phyloP scores from a whole-genome alignment of 1,140 invertebrate species.

The roundworm (Caenorhabditis elegans) region WBcel235 BX284606.5:12851001-12851500 shows the following conservation, averaged over 20 bases:
- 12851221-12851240: conserved; percentile 93
- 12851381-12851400: conserved; percentile 84
- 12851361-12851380: conserved; percentile 89
- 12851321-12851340: conserved; percentile 44
- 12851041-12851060: conserved; percentile 74
- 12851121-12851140: not conserved
- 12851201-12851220: conserved; percentile 97
- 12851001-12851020: conserved; percentile 67
- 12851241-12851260: conserved; percentile 95
- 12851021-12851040: conserved; percentile 51
- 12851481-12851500: conserved; percentile 95
- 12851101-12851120: conserved; percentile 73
- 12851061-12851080: conserved; percentile 98
- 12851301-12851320: conserved; percentile 46
- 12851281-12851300: conserved; percentile 52
- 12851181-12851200: conserved; percentile 94
- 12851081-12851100: conserved; percentile 89
- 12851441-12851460: conserved; percentile 78
- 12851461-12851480: conserved; percentile 94
- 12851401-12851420: conserved; percentile 80
- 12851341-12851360: conserved; percentile 64
- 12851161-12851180: conserved; percentile 70
- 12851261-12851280: conserved; percentile 66
- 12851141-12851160: too few species aligned
- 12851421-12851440: conserved; percentile 91